Evolutionary conservation across 2,797 vertebrate genomes (phyloP).

Genomic region (Anableps anableps): DNA sequence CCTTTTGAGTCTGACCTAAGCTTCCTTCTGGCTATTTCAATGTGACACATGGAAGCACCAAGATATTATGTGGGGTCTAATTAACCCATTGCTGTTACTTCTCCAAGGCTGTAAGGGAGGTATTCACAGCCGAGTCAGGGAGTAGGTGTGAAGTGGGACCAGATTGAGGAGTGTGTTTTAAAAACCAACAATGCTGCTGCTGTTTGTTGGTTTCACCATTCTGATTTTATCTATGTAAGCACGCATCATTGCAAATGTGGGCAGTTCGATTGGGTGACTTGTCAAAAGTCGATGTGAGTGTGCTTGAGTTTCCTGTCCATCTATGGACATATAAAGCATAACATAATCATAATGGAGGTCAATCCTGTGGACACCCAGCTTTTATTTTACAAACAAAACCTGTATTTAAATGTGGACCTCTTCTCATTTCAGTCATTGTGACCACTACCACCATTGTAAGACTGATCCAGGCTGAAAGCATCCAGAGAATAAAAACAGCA

Average conservation of each 20-base stretch:
- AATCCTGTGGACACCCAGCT: neutral
- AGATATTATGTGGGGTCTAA: too few species aligned
- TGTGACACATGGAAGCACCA: neutral
- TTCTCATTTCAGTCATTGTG: neutral
- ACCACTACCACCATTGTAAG: neutral
- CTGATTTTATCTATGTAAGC: too few species aligned
- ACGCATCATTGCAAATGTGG: neutral
- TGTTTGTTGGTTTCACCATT: neutral
- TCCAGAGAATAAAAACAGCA: neutral
- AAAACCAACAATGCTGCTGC: neutral
- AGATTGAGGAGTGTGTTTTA: neutral
- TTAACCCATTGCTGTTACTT: neutral
- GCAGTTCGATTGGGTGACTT: neutral
- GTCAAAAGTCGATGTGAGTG: too few species aligned
- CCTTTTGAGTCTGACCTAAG: neutral
- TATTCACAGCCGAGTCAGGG: neutral
- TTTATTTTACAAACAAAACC: neutral
- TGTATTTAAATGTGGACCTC: neutral
- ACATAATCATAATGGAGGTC: neutral
- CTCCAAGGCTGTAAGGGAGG: neutral
- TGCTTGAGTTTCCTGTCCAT: too few species aligned
- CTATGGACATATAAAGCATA: rapidly evolving
- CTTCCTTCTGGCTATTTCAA: neutral
- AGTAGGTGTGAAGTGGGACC: neutral
- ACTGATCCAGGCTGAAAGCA: neutral